Evolutionary conservation across 1,140 invertebrate species (phyloP), one percentile per base, ranked within the genome.

Genomic region (Ceratosolen solmsi): DNA sequence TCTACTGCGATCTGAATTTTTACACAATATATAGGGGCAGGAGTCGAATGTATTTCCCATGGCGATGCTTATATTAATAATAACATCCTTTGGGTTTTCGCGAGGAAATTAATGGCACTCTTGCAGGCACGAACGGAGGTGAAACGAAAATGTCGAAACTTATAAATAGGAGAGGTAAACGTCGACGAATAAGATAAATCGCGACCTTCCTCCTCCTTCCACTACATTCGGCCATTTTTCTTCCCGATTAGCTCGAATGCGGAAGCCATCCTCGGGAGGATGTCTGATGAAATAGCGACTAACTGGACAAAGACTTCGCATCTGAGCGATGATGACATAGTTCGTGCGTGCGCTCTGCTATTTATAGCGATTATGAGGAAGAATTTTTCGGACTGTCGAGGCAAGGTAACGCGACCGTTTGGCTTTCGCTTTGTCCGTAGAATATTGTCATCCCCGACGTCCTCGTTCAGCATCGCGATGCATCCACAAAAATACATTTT

Each of bases 381-480:
- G 51, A 20, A 56, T 54, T 56, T n/a, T 74, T 74, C 20, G 49
- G 71, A 22, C 71, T 38, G 2, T 73, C 51, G 49, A 33, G n/a
- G 30, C 72, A 51, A 74, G 51, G 15, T n/a, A n/a, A n/a, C n/a
- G n/a, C n/a, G n/a, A n/a, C n/a, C n/a, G 17, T 5, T 41, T 71
- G 7, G 41, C 33, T 46, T 72, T 72, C 27, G 41, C 25, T 54
- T 74, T 54, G 46, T 56, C 17, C 46, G 13, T 2, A 25, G 25
- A 51, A 73, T 54, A 68, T 36, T 38, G 17, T 38, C 30, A 41
- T 1, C 13, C 2, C 20, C 11, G 27, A 15, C 13, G 1, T 68
- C 8, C 58, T 60, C 33, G 15, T 13, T 46, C 41, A 13, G 41
- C 41, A 8, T 46, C 41, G 41, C 33, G 25, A 68, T 3, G 2